Evolutionary conservation across 2,888 invertebrate genomes (phyloP).

Genomic region (Dryadula phaetusa): DNA sequence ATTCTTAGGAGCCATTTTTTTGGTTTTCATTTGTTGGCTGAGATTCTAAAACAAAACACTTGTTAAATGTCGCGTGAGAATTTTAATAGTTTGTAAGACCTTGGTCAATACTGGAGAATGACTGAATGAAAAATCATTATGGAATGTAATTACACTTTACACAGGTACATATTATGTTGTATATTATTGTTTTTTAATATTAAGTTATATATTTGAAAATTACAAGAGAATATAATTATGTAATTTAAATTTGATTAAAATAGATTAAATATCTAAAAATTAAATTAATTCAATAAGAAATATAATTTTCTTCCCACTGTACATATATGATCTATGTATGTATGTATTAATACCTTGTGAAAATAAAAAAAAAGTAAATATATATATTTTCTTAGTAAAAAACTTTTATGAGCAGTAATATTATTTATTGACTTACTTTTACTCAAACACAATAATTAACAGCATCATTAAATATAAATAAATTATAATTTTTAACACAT

Average conservation of each 20-base stretch:
- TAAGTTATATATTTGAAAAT: not conserved
- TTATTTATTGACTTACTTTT: constrained; percentile 45
- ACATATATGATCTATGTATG: too few relatives aligned
- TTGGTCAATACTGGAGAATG: not conserved
- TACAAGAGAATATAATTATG: not conserved
- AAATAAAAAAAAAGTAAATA: not conserved
- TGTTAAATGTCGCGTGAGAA: not conserved
- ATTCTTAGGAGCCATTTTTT: not conserved
- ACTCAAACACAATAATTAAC: constrained; percentile 41
- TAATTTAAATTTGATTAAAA: not conserved
- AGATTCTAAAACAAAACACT: not conserved
- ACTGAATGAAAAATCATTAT: not conserved
- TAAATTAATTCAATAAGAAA: not conserved
- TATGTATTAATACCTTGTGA: not conserved
- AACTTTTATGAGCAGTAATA: constrained; percentile 42
- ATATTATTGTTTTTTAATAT: not conserved
- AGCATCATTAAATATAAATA: constrained; percentile 22
- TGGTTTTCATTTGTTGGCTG: not conserved
- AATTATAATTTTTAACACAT: constrained; percentile 3
- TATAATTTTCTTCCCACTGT: not conserved
- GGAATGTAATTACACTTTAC: not conserved
- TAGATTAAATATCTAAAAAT: not conserved
- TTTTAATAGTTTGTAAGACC: constrained; percentile 4
- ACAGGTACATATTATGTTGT: too few relatives aligned
- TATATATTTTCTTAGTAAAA: constrained; percentile 23